Percentiles rank a stretch among this genome's conserved stretches.
Evolutionary conservation across 2,888 invertebrate genomes (phyloP).

Genomic region (Lasius fuliginosus): DNA sequence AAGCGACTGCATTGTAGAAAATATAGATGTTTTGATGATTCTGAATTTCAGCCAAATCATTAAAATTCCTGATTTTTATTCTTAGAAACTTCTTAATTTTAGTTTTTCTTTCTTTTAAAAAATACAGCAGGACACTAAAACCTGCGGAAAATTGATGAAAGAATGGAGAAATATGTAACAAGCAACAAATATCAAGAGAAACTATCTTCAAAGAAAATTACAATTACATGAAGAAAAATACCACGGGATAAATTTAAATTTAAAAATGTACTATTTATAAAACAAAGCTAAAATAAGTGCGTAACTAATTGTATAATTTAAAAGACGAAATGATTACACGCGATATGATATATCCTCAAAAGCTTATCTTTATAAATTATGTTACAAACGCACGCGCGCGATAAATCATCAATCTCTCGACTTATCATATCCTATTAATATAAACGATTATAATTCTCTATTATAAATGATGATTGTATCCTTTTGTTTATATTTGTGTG

Average conservation of each 20-base stretch:
- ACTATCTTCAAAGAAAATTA: constrained; percentile 10
- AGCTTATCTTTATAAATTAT: neutral
- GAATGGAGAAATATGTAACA: neutral
- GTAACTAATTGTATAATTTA: neutral
- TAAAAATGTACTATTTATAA: constrained; percentile 18
- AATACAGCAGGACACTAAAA: neutral
- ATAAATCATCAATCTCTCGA: constrained; percentile 8
- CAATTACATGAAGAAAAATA: neutral
- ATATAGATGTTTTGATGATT: neutral
- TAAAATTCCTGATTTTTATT: neutral
- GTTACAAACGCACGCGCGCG: neutral
- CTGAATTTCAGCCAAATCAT: neutral
- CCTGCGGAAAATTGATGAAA: neutral
- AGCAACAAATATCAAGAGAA: constrained; percentile 20
- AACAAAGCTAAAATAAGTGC: neutral
- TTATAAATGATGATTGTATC: neutral
- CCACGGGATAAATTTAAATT: constrained; percentile 34
- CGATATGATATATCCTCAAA: neutral
- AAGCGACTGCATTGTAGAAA: neutral
- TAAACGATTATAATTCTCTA: neutral
- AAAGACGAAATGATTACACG: constrained; percentile 11
- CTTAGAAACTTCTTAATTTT: neutral
- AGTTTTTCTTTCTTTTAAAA: neutral
- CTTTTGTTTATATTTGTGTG: neutral
- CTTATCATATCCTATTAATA: neutral